phyloP scores from a whole-genome alignment of 2,888 invertebrate genomes.

The Epinotia bilunana region DNA sequence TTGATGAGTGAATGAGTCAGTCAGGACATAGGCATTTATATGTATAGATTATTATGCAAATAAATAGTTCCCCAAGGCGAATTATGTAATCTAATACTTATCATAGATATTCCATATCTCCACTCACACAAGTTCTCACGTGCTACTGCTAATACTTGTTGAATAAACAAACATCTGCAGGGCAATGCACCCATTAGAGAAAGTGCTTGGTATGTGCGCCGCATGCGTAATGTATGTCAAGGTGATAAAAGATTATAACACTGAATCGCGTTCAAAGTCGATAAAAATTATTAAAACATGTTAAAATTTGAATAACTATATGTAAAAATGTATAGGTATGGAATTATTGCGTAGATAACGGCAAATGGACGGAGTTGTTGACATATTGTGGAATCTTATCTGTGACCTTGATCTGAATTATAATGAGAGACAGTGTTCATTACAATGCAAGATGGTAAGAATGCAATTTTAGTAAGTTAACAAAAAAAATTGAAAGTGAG shows the following conservation, averaged over 20 bases:
- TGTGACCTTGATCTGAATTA: constrained; percentile 53
- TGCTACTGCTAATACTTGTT: constrained; percentile 5
- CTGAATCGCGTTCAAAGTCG: not conserved
- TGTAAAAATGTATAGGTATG: not conserved
- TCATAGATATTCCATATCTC: not conserved
- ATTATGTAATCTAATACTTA: not conserved
- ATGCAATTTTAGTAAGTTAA: not conserved
- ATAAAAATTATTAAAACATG: not conserved
- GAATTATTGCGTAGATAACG: constrained; percentile 11
- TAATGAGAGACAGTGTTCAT: constrained; percentile 22
- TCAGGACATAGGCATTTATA: too few species aligned
- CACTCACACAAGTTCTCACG: constrained; percentile 2
- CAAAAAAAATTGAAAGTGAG: too few species aligned
- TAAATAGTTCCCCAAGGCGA: not conserved
- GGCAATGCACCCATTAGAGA: constrained; percentile 33
- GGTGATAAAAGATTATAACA: constrained; percentile 3
- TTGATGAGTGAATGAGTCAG: too few species aligned
- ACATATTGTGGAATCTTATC: constrained; percentile 58
- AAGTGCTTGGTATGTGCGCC: constrained; percentile 23
- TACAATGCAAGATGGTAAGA: constrained; percentile 24
- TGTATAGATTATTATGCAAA: not conserved
- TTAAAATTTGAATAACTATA: not conserved
- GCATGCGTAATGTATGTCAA: constrained; percentile 22
- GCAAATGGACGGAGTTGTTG: constrained; percentile 22
- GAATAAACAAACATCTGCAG: constrained; percentile 23